Evolutionary conservation across 92 coral and sea anemone species (phyloP).

Genomic region (Parazoanthus atlanticus): DNA sequence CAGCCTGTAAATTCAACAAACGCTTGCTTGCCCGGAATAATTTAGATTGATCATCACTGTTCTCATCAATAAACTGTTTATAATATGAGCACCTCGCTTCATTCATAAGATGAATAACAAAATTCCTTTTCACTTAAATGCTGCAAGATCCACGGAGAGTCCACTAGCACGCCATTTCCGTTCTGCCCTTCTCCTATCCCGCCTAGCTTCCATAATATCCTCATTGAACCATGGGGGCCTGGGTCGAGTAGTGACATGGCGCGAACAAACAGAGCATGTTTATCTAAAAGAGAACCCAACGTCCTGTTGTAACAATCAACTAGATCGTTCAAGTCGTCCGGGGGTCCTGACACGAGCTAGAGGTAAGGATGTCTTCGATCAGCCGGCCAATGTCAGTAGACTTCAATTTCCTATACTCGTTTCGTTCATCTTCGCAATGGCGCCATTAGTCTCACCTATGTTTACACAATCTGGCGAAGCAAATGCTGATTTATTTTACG

Average conservation of each 20-base stretch:
- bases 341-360: neutral
- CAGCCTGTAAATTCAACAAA: slow-evolving; percentile 15
- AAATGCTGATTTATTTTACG: too few species aligned
- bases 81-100: slow-evolving; percentile 49
- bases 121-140: slow-evolving; percentile 18
- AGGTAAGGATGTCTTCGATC: slow-evolving; percentile 28
- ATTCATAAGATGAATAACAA: slow-evolving; percentile 19
- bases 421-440: too few species aligned
- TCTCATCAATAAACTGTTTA: slow-evolving; percentile 41
- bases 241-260: slow-evolving; percentile 34
- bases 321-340: slow-evolving; percentile 11
- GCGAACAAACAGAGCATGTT: slow-evolving; percentile 57
- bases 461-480: too few species aligned
- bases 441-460: too few species aligned
- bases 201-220: slow-evolving; percentile 50
- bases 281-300: slow-evolving; percentile 39
- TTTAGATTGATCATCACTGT: slow-evolving; percentile 50
- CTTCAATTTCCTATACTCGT: slow-evolving; percentile 45
- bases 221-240: slow-evolving; percentile 60
- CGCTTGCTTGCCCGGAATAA: slow-evolving; percentile 48
- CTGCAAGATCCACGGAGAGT: neutral
- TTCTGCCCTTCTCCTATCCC: slow-evolving; percentile 60
- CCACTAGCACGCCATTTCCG: slow-evolving; percentile 55
- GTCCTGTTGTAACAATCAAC: slow-evolving; percentile 59
- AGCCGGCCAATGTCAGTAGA: slow-evolving; percentile 24